These are phyloP conservation scores for Drosophila nr. perissopoda DNA, from an alignment of 2,888 invertebrate genomes.

Conservation along the genomic window DNA sequence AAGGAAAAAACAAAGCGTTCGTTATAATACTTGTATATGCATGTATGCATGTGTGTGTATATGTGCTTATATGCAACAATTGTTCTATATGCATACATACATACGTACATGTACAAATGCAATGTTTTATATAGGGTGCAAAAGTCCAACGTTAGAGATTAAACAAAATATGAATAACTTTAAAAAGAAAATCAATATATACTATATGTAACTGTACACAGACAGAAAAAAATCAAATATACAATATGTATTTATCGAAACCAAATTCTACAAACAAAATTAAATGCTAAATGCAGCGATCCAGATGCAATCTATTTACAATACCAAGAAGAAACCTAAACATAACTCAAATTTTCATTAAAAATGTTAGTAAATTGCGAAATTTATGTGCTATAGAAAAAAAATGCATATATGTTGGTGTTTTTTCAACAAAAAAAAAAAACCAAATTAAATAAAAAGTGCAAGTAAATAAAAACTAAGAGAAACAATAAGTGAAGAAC, in stretches of 20 bases:
- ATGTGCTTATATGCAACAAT: slow-evolving; percentile 17
- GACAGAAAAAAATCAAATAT: slow-evolving; percentile 17
- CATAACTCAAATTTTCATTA: slow-evolving; percentile 8
- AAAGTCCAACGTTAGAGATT: slow-evolving; percentile 67
- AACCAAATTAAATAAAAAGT: neutral
- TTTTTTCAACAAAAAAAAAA: neutral
- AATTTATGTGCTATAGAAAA: neutral
- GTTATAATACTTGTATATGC: slow-evolving; percentile 20
- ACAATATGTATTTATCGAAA: slow-evolving; percentile 61
- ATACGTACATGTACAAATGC: slow-evolving; percentile 29
- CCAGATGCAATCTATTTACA: slow-evolving; percentile 76
- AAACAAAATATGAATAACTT: slow-evolving; percentile 1
- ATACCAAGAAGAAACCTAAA: slow-evolving; percentile 18
- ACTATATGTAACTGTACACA: slow-evolving; percentile 4
- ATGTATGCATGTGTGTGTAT: slow-evolving; percentile 1
- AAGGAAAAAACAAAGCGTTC: slow-evolving; percentile 32
- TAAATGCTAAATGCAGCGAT: slow-evolving; percentile 43
- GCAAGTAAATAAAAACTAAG: slow-evolving; percentile 18
- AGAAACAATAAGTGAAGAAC: slow-evolving; percentile 3
- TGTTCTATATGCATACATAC: slow-evolving; percentile 24
- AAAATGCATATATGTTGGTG: slow-evolving; percentile 8
- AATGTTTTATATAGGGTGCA: slow-evolving; percentile 44
- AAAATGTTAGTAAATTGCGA: slow-evolving; percentile 14
- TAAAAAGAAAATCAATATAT: slow-evolving; percentile 1
- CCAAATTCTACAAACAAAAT: slow-evolving; percentile 47